Conservation (phyloP, 2,888 invertebrate genomes). For the Tenthredo notha region DNA sequence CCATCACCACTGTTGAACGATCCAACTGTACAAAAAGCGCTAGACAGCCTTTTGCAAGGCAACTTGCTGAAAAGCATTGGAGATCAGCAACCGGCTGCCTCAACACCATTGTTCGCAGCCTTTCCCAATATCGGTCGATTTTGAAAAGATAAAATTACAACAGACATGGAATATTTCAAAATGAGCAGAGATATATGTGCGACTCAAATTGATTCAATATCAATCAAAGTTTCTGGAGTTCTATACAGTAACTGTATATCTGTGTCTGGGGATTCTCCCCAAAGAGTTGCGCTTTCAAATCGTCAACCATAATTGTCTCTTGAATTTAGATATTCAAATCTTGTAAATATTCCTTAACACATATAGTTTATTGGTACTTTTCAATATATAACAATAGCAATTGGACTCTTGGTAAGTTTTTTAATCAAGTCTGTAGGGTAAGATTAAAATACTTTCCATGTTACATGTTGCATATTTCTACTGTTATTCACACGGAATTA, state of each 20-base stretch:
- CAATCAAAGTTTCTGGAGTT: background rate
- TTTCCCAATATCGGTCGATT: conserved; percentile 76
- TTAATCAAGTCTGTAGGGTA: background rate
- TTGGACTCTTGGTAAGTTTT: conserved; percentile 9
- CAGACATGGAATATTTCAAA: background rate
- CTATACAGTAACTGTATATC: background rate
- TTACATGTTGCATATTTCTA: background rate
- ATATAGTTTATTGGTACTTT: conserved; percentile 11
- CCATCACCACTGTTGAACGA: conserved; percentile 85
- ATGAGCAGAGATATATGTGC: background rate
- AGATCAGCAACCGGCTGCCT: conserved; percentile 69
- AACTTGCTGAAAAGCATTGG: conserved; percentile 81
- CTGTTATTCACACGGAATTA: background rate
- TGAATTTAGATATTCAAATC: background rate
- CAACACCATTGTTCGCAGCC: conserved; percentile 74
- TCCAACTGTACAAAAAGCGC: conserved; percentile 88
- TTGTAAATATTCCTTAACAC: background rate
- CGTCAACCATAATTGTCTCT: background rate
- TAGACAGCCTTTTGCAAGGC: conserved; percentile 85
- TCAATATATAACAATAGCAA: background rate
- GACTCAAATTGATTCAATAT: background rate
- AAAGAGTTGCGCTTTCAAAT: background rate
- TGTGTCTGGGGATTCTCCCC: background rate
- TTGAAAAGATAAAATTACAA: conserved; percentile 60
- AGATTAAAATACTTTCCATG: background rate